Evolutionary conservation across 2,797 vertebrate species (phyloP), one percentile per base, ranked within the genome.

Genomic region (Argentina silus): DNA sequence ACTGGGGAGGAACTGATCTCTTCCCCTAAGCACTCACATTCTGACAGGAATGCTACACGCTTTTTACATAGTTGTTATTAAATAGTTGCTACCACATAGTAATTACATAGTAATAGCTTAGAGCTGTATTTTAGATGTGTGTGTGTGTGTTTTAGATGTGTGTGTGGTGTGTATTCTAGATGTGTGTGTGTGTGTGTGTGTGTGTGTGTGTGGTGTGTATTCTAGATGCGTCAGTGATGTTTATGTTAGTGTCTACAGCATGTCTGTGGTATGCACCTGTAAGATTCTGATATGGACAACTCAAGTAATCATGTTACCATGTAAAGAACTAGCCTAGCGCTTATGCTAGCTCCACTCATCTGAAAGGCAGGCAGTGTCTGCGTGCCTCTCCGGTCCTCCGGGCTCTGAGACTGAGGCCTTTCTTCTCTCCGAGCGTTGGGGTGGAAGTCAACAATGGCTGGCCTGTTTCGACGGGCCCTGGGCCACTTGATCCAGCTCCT

Each of bases 401-500:
- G 77, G 75, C 80, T 86, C 77, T 90, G 80, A 90, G 83, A 55
- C 55, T 86, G 82, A 70, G 76, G 77, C 73, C 85, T 90, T 91
- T 92, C 83, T 91, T 89, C 83, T 78, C 55, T 67, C 76, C 70
- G 83, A 86, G 79, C 68, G 78, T 87, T 75, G 87, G 81, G 77
- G 77, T 23, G 56, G 69, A 73, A 69, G 86, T 84, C 83, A 77
- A 93, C 91, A 93, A 92, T 90, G 90, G 83, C 19, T 1, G 19
- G 84, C 81, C 87, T 92, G 90, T 93, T 87, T 81, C 67, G 36
- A n/a, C n/a, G 76, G 76, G 79, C 72, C 85, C 79, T 77, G 61
- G 61, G 84, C 83, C 86, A 89, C 90, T 90, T 87, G 81, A 91
- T 91, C 87, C 82, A 85, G 81, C 83, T 75, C 73, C 88, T 90